Evolutionary conservation across 2,888 invertebrate species (phyloP).

Genomic region (Xanthia icteritia): DNA sequence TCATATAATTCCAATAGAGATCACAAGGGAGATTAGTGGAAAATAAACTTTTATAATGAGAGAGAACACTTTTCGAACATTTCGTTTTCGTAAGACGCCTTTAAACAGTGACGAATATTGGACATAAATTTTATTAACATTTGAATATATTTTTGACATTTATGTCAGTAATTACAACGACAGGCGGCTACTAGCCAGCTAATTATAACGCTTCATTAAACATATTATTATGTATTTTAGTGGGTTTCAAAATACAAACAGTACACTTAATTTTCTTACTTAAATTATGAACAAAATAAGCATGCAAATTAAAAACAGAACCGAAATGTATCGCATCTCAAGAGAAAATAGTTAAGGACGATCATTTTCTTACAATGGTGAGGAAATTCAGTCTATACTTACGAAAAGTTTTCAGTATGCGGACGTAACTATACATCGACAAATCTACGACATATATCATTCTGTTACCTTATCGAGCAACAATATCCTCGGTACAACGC

Average conservation of each 20-base stretch:
- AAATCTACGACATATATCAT: slow-evolving; percentile 2
- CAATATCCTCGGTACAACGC: slow-evolving; percentile 12
- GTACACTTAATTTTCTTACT: neutral
- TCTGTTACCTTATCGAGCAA: slow-evolving; percentile 11
- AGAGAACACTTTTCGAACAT: slow-evolving; percentile 48
- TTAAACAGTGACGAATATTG: slow-evolving; percentile 63
- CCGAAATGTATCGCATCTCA: neutral
- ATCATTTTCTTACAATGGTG: neutral
- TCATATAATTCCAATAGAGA: slow-evolving; percentile 68
- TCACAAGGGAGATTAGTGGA: slow-evolving; percentile 62
- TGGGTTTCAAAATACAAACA: slow-evolving; percentile 15
- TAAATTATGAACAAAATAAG: too few species aligned
- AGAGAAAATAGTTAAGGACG: neutral
- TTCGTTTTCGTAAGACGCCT: slow-evolving; percentile 42
- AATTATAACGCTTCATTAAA: slow-evolving; percentile 40
- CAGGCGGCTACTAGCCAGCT: slow-evolving; percentile 43
- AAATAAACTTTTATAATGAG: slow-evolving; percentile 62
- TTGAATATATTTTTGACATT: slow-evolving; percentile 52
- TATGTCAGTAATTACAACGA: slow-evolving; percentile 46
- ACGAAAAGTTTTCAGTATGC: neutral
- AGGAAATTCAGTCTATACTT: neutral
- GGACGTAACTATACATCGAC: neutral
- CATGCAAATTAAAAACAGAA: neutral
- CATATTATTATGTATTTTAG: slow-evolving; percentile 39
- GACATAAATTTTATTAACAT: slow-evolving; percentile 58